A percentile compares a stretch with the other conserved stretches of the same genome.
Conservation (phyloP, 2,797 vertebrate genomes). For the Enteromius unitaeniatus region DNA sequence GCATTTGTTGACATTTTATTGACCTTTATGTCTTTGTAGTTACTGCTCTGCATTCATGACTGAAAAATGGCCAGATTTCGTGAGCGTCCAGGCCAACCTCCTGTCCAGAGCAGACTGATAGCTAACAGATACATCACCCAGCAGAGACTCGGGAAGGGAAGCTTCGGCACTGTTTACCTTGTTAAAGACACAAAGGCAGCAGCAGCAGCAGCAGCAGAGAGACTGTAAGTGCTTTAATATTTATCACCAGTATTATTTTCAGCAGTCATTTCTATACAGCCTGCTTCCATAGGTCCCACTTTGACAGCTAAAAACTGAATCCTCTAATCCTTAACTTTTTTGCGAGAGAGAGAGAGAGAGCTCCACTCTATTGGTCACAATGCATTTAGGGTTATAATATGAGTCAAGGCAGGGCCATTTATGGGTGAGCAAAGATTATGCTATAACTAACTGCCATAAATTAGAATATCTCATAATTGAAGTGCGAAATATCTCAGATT, state of each 20-base stretch:
- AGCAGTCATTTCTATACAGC: not conserved
- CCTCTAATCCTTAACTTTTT: not conserved
- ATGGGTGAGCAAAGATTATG: not conserved
- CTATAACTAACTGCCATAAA: not conserved
- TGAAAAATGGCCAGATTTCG: slow-evolving; percentile 55
- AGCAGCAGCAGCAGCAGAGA: slow-evolving; percentile 72
- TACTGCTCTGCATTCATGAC: slow-evolving; percentile 18
- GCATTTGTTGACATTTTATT: not conserved
- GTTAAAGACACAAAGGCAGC: slow-evolving; percentile 81
- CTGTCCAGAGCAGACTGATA: slow-evolving; percentile 64
- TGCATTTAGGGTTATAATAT: not conserved
- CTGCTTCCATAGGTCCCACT: not conserved
- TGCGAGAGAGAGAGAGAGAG: not conserved
- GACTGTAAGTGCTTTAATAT: slow-evolving; percentile 76
- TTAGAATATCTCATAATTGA: not conserved
- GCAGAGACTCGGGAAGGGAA: slow-evolving; percentile 80
- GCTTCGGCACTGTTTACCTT: slow-evolving; percentile 83
- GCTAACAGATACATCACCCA: slow-evolving; percentile 78
- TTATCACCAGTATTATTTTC: not conserved
- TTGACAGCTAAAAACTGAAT: not conserved
- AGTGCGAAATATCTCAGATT: not conserved
- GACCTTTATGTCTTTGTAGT: not conserved
- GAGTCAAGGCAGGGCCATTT: not conserved
- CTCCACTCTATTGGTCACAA: not conserved
- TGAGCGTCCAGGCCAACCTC: slow-evolving; percentile 36